Evolutionary conservation across 2,113 vertebrate genomes (phyloP), one percentile per base, ranked within the genome.

Genomic region (Uropsilus gracilis): DNA sequence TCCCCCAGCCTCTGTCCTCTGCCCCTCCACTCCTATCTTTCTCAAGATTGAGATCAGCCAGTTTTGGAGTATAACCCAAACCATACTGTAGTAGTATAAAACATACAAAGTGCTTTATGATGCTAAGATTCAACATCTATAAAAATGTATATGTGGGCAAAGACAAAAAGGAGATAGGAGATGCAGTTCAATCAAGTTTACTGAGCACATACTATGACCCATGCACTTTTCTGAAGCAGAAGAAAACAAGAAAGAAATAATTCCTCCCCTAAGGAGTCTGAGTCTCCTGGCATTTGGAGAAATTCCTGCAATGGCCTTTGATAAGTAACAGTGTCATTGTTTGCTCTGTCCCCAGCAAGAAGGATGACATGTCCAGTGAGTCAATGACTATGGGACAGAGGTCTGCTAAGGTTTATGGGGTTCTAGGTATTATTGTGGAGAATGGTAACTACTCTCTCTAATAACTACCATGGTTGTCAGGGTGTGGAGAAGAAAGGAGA

Each of bases 51-150:
- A 37, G 32, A 48, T 55, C 17, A 82, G 30, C 46, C 17, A 94
- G 22, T 72, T 46, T 87, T 64, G 57, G 57, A 11, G 34, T 18
- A 39, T 39, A 63, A 68, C 18, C 48, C 81, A 91, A 78, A 69
- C 8, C 63, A 8, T 64, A n/a, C 24, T 59, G 24, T 94, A 66
- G 95, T 48, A 81, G 86, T 53, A 77, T 7, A 89, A 94, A 83
- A 48, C 42, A 69, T 53, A 81, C 14, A 86, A 91, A 89, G 89
- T 82, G 28, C 4, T 87, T 90, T 84, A 26, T 71, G 68, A 64
- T 90, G 20, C 16, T 20, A 75, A 64, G 50, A 73, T 63, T 57
- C 34, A 59, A 92, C 69, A 11, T 44, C 37, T 44, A 78, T 64
- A 84, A 61, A 73, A 80, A 95, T 46, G 28, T 37, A 28, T 64